A percentile compares a stretch with the other conserved stretches of the same genome.
Conservation (phyloP, 2,888 invertebrate species). For the Caenorhabditis imperialis region DNA sequence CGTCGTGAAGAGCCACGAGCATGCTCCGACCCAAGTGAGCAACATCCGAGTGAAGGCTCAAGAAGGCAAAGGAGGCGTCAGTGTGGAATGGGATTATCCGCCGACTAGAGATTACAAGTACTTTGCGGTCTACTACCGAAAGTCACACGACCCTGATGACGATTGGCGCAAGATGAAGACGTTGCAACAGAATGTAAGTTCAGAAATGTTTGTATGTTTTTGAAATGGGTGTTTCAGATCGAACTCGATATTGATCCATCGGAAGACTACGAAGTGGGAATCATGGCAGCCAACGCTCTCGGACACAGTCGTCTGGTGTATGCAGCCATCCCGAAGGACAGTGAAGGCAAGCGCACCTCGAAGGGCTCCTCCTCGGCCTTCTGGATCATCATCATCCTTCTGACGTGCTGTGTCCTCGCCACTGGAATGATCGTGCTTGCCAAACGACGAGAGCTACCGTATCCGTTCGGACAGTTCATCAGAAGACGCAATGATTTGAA, state of each 20-base stretch:
- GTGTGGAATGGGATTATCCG: slow-evolving; percentile 58
- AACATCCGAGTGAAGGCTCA: slow-evolving; percentile 36
- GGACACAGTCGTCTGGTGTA: slow-evolving; percentile 61
- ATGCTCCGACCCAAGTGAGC: slow-evolving; percentile 44
- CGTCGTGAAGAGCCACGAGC: slow-evolving; percentile 54
- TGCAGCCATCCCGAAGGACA: slow-evolving; percentile 35
- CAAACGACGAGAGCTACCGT: slow-evolving; percentile 49
- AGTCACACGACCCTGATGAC: slow-evolving; percentile 29
- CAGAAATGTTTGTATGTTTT: not conserved
- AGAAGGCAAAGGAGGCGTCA: slow-evolving; percentile 17
- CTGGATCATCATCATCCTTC: slow-evolving; percentile 49
- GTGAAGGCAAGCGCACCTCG: slow-evolving; percentile 17
- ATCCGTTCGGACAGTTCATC: slow-evolving; percentile 57
- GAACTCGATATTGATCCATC: slow-evolving; percentile 39
- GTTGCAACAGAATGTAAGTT: slow-evolving; percentile 48
- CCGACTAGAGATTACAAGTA: slow-evolving; percentile 56
- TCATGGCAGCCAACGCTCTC: slow-evolving; percentile 64
- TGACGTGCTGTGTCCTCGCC: slow-evolving; percentile 24
- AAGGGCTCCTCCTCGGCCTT: slow-evolving; percentile 37
- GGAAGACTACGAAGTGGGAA: slow-evolving; percentile 55
- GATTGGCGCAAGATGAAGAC: slow-evolving; percentile 51
- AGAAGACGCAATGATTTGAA: slow-evolving; percentile 43
- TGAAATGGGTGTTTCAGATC: slow-evolving; percentile 7
- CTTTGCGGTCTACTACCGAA: slow-evolving; percentile 63
- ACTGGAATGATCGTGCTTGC: slow-evolving; percentile 46